Percentiles rank a stretch among this genome's conserved stretches.
These are phyloP conservation scores for Cossypha heuglini DNA, from an alignment of 2,797 vertebrate species.

Conservation along the genomic window DNA sequence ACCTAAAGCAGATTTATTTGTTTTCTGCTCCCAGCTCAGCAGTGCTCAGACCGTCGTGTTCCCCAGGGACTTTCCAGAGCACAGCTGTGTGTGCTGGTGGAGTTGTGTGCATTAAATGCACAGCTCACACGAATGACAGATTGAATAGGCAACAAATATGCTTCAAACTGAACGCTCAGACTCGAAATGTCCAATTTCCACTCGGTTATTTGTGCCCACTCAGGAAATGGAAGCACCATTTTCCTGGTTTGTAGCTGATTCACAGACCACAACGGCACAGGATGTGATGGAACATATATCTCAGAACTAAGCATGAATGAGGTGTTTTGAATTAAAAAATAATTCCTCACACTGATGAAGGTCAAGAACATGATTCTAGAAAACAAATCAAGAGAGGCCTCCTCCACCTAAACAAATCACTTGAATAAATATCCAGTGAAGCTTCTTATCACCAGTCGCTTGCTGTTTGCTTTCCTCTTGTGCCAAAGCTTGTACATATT, in stretches of 20 bases:
- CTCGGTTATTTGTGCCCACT: not conserved
- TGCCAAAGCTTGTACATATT: not conserved
- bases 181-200: not conserved
- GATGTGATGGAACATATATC: not conserved
- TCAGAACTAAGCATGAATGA: not conserved
- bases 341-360: not conserved
- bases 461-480: not conserved
- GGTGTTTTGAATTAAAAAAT: not conserved
- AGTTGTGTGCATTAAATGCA: not conserved
- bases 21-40: not conserved
- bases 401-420: not conserved
- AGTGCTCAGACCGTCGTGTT: accelerated
- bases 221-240: not conserved
- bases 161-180: not conserved
- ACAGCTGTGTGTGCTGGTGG: accelerated
- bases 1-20: not conserved
- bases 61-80: not conserved
- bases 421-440: not conserved
- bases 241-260: not conserved
- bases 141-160: accelerated
- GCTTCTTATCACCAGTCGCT: not conserved
- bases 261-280: not conserved
- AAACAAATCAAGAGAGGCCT: not conserved
- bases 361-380: not conserved
- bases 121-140: not conserved